Conservation (phyloP, 1,140 invertebrate genomes). For the Conus betulinus region DNA sequence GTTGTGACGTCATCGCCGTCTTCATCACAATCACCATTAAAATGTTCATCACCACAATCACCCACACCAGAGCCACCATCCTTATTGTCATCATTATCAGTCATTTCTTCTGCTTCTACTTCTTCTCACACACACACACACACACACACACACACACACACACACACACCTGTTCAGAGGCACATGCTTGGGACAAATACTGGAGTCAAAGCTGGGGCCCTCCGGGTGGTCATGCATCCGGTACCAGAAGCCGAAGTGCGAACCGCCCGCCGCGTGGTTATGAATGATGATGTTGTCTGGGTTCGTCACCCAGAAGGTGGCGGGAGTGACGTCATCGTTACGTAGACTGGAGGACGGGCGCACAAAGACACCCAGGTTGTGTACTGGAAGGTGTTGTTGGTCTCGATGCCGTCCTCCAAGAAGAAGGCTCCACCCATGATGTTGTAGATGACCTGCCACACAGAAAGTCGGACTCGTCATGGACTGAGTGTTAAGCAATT, state of each 20-base stretch:
- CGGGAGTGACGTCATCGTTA: conserved; percentile 75
- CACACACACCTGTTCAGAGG: conserved; percentile 58
- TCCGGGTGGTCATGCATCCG: conserved; percentile 70
- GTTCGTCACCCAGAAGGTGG: conserved; percentile 71
- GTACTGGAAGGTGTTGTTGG: conserved; percentile 67
- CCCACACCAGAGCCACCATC: no score
- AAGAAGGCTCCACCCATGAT: conserved; percentile 73
- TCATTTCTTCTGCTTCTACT: not conserved
- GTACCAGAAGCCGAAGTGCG: conserved; percentile 75
- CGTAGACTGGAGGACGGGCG: conserved; percentile 69
- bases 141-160: not conserved
- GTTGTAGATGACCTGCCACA: conserved; percentile 62
- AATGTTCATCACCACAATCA: not conserved
- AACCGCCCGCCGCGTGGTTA: conserved; percentile 70
- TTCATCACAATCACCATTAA: not conserved
- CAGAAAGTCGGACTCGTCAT: no score
- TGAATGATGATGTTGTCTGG: conserved; percentile 69
- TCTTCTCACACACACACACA: not conserved
- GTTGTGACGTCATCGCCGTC: not conserved
- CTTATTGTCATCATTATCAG: not conserved
- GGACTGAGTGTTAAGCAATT: no score
- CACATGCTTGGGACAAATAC: conserved; percentile 63
- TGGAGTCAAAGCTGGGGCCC: conserved; percentile 67
- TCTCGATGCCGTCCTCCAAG: conserved; percentile 74
- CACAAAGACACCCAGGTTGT: conserved; percentile 72